Conservation (phyloP, 2,888 invertebrate genomes). For the Acanthoscelides obtectus region DNA sequence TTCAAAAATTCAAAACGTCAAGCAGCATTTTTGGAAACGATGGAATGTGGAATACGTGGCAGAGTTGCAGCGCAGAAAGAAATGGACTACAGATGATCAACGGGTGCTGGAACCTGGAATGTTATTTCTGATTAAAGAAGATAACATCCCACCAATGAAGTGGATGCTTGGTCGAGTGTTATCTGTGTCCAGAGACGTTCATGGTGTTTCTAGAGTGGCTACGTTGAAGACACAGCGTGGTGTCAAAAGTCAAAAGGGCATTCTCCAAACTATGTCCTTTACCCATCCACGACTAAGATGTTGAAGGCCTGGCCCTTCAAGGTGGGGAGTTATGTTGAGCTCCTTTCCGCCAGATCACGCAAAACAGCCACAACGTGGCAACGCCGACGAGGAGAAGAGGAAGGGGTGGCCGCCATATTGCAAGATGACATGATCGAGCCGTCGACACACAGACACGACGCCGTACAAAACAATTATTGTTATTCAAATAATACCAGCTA, state of each 20-base stretch:
- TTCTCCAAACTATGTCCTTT: slow-evolving; percentile 2
- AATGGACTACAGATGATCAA: not conserved
- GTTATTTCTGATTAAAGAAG: slow-evolving; percentile 1
- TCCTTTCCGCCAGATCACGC: not conserved
- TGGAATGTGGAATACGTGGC: slow-evolving; percentile 1
- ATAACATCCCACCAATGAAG: slow-evolving; percentile 4
- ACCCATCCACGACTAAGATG: not conserved
- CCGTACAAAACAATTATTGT: no score
- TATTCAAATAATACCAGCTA: no score
- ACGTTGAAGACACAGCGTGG: not conserved
- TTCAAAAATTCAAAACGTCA: not conserved
- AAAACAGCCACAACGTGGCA: no score
- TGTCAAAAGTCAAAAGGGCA: not conserved
- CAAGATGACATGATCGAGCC: no score
- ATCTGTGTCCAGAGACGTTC: not conserved
- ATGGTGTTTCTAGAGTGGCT: slow-evolving; percentile 1
- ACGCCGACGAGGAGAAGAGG: no score
- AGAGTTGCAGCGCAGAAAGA: not conserved
- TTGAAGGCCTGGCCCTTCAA: not conserved
- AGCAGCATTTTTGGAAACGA: slow-evolving; percentile 1
- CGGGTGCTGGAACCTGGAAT: not conserved
- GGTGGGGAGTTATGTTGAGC: not conserved
- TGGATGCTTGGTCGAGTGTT: slow-evolving; percentile 6
- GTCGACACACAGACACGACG: no score
- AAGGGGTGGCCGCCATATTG: no score